phyloP scores from a whole-genome alignment of 2,113 vertebrate genomes.

The Clarias magur region DNA sequence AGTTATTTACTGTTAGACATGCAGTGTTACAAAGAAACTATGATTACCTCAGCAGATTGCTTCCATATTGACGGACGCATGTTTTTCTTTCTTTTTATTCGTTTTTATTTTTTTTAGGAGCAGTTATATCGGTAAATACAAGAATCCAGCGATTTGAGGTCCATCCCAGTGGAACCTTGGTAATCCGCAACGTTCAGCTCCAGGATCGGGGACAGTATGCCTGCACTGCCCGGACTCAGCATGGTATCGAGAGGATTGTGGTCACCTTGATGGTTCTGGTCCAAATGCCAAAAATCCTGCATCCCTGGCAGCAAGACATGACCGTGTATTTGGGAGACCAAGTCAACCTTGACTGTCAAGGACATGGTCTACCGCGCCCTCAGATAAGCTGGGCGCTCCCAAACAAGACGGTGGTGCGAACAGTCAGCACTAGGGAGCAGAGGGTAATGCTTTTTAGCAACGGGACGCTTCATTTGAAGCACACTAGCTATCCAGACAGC shows the following conservation, averaged over 20 bases:
- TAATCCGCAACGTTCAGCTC: conserved; percentile 80
- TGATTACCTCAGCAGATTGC: not conserved
- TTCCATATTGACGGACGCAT: not conserved
- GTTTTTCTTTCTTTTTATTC: conserved; percentile 24
- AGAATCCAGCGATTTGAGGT: conserved; percentile 83
- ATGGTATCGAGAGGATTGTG: conserved; percentile 80
- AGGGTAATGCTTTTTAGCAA: conserved; percentile 79
- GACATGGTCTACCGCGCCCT: conserved; percentile 80
- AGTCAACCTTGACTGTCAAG: conserved; percentile 80
- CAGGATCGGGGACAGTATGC: conserved; percentile 90
- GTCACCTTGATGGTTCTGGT: conserved; percentile 77
- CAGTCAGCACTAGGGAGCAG: conserved; percentile 57
- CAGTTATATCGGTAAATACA: conserved; percentile 78
- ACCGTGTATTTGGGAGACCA: conserved; percentile 85
- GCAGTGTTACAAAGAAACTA: not conserved
- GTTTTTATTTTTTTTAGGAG: conserved; percentile 69
- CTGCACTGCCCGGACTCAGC: conserved; percentile 81
- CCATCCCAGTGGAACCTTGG: conserved; percentile 83
- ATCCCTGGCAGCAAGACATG: conserved; percentile 76
- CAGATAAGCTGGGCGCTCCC: conserved; percentile 91
- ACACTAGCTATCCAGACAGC: conserved; percentile 74
- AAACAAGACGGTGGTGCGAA: conserved; percentile 72
- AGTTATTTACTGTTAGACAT: conserved; percentile 28
- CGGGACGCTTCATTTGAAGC: conserved; percentile 78
- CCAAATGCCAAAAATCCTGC: conserved; percentile 79